A percentile compares a stretch with the other conserved stretches of the same genome.
These are phyloP conservation scores for Burhinus bistriatus DNA, from an alignment of 2,113 vertebrate genomes.

Conservation along the genomic window DNA sequence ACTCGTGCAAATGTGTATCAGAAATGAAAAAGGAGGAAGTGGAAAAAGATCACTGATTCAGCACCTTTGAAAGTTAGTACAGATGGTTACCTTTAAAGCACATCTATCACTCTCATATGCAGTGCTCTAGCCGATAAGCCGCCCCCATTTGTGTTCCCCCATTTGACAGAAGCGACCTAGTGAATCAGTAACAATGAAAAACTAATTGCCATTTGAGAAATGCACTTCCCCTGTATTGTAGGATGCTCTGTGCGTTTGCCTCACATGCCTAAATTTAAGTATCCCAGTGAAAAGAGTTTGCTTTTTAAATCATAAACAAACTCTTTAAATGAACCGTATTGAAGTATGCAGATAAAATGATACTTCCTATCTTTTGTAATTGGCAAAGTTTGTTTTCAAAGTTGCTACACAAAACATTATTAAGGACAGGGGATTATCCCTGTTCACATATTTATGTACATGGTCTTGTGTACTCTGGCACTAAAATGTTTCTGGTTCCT, in stretches of 20 bases:
- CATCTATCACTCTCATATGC: constrained; percentile 79
- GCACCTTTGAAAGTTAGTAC: constrained; percentile 78
- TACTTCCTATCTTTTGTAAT: neutral
- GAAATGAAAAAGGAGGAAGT: constrained; percentile 47
- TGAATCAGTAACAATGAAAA: constrained; percentile 49
- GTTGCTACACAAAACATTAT: neutral
- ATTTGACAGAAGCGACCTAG: constrained; percentile 2
- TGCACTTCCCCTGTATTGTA: neutral
- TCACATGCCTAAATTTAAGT: neutral
- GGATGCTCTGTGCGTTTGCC: neutral
- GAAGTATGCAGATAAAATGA: neutral
- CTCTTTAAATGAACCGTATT: neutral
- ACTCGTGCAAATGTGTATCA: constrained; percentile 27
- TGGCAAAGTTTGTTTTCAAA: neutral
- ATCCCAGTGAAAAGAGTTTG: neutral
- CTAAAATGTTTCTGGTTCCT: neutral
- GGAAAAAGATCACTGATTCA: constrained; percentile 73
- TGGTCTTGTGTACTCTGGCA: neutral
- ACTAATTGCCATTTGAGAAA: neutral
- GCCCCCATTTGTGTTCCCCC: constrained; percentile 6
- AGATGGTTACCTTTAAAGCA: constrained; percentile 76
- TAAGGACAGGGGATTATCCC: neutral
- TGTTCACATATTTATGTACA: neutral
- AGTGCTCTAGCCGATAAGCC: constrained; percentile 50
- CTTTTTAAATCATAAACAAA: neutral